A percentile compares a stretch with the other conserved stretches of the same genome.
phyloP scores from a whole-genome alignment of 2,888 invertebrate genomes.

The Scaptomyza reducta region DNA sequence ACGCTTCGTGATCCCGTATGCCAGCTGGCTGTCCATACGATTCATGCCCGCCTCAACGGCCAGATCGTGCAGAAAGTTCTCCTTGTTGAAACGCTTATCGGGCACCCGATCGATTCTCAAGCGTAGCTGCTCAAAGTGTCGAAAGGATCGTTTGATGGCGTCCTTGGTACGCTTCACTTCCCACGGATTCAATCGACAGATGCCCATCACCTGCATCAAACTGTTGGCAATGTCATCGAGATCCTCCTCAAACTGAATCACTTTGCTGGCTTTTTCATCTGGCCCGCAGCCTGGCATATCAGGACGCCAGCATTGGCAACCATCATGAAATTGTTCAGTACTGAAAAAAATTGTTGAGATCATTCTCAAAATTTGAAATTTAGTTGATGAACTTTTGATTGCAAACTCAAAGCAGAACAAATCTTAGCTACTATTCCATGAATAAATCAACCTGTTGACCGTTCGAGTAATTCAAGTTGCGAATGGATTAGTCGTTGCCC shows the following conservation, averaged over 20 bases:
- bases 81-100: slow-evolving; percentile 68
- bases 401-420: neutral
- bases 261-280: neutral
- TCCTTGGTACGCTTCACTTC: slow-evolving; percentile 56
- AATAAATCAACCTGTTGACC: slow-evolving; percentile 30
- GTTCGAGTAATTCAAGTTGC: slow-evolving; percentile 7
- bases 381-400: slow-evolving; percentile 6
- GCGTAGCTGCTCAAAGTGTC: slow-evolving; percentile 73
- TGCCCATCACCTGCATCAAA: slow-evolving; percentile 63
- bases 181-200: slow-evolving; percentile 75
- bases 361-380: slow-evolving; percentile 9
- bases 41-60: slow-evolving; percentile 71
- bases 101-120: slow-evolving; percentile 64
- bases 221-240: slow-evolving; percentile 55
- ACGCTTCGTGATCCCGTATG: slow-evolving; percentile 76
- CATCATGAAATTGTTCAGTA: fast-evolving
- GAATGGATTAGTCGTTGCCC: neutral
- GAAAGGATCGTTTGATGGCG: slow-evolving; percentile 61
- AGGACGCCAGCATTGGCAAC: slow-evolving; percentile 39
- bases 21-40: slow-evolving; percentile 75
- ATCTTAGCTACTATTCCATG: neutral
- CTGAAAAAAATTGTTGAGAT: slow-evolving; percentile 1
- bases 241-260: slow-evolving; percentile 34
- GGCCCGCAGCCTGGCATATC: slow-evolving; percentile 16
- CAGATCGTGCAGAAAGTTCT: slow-evolving; percentile 74